Evolutionary conservation across 2,888 invertebrate species (phyloP).

Genomic region (Parelbella ahira): DNA sequence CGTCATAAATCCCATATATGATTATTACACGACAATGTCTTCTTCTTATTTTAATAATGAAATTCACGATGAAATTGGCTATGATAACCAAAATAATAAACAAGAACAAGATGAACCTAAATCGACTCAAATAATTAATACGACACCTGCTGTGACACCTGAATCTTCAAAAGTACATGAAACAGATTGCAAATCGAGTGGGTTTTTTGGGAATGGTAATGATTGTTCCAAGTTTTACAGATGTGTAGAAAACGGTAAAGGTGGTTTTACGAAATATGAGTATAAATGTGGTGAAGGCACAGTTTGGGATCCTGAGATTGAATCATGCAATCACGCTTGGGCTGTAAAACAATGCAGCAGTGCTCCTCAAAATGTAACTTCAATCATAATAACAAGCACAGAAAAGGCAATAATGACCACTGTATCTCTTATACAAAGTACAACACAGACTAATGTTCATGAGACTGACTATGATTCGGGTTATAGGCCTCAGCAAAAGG

Average conservation of each 20-base stretch:
- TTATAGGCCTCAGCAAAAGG: conserved; percentile 28
- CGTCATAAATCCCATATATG: not conserved
- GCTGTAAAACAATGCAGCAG: conserved; percentile 49
- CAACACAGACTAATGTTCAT: conserved; percentile 24
- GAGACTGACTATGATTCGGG: conserved; percentile 30
- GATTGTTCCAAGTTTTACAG: conserved; percentile 85
- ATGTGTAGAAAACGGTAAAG: conserved; percentile 79
- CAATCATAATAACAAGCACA: conserved; percentile 11
- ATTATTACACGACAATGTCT: conserved; percentile 19
- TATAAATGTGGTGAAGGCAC: conserved; percentile 82
- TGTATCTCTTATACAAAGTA: conserved; percentile 28
- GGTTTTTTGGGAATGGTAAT: conserved; percentile 77
- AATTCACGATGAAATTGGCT: conserved; percentile 26
- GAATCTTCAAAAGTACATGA: conserved; percentile 15
- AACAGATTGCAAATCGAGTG: conserved; percentile 57
- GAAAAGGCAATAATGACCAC: conserved; percentile 25
- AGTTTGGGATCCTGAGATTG: conserved; percentile 79
- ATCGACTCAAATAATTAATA: conserved; percentile 1
- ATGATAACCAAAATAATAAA: conserved; percentile 30
- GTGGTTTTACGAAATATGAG: conserved; percentile 72
- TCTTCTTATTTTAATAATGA: conserved; percentile 27
- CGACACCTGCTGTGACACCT: conserved; percentile 16
- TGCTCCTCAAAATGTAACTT: conserved; percentile 11
- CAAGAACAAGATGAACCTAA: conserved; percentile 18
- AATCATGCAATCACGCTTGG: conserved; percentile 81